Base-by-base conservation (phyloP, 2,888 invertebrate genomes). In the Venustoraphidia nigricollis region DNA sequence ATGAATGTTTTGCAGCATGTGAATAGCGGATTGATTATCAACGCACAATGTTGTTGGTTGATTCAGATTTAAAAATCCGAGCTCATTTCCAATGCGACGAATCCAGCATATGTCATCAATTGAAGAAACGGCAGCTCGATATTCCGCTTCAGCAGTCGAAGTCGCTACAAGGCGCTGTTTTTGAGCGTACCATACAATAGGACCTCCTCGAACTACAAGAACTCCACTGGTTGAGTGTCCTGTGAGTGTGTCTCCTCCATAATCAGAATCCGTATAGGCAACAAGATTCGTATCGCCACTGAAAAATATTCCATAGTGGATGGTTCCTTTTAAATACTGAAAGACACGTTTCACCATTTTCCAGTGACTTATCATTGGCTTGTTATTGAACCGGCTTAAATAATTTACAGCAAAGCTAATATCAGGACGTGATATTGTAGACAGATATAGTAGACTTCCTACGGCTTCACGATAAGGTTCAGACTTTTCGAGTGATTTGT, bases 21-120 rank as follows among this genome's bases (percentile, higher is more conserved):
- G 53, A 8, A 59, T 57, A 4, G 59, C 59, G 8, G 60, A 55
- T 45, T 53, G 46, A 46, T 60, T 60, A 43, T 62, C 59, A 13
- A 60, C 47, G 42, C 39, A 53, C 35, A 58, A 41, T 10, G 35
- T 44, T 36, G 57, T 58, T 1, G 59, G 59, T 47, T 54, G 10
- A 40, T 40, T 47, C 1, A n/a, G n/a, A n/a, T n/a, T n/a, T n/a
- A n/a, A n/a, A n/a, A n/a, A n/a, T n/a, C n/a, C n/a, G n/a, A n/a
- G 41, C 54, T 59, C 57, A 4, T 27, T 48, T 39, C 50, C 55
- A 14, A 59, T 40, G 14, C 57, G 50, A 38, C 55, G 48, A 10
- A 59, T 53, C 59, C 60, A 60, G 48, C 59, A 56, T 10, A 59
- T 51, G 14, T 60, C 60, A 41, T 60, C 53, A 42, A 59, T 59